phyloP scores from a whole-genome alignment of 2,888 invertebrate genomes.

The Leptinotarsa peninsularis region DNA sequence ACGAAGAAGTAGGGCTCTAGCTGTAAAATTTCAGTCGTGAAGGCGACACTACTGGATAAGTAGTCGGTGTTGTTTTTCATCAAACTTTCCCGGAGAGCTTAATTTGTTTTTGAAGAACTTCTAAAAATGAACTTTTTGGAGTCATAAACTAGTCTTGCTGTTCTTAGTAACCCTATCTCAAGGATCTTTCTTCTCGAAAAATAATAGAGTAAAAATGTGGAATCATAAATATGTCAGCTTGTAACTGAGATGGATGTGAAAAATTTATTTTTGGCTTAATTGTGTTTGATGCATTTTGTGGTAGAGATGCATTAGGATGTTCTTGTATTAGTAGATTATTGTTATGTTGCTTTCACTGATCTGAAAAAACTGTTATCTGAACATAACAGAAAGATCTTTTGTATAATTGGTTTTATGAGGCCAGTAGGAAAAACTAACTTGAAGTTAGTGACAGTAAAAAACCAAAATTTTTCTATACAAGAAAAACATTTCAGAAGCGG shows the following conservation, averaged over 20 bases:
- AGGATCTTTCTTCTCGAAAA: neutral
- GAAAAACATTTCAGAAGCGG: too few species aligned
- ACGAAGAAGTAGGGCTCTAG: slow-evolving; percentile 45
- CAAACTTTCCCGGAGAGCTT: slow-evolving; percentile 46
- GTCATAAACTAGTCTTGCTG: slow-evolving; percentile 27
- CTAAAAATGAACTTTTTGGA: slow-evolving; percentile 26
- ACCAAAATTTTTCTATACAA: too few species aligned
- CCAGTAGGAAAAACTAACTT: too few species aligned
- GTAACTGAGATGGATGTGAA: neutral
- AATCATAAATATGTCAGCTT: neutral
- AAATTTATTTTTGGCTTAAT: neutral
- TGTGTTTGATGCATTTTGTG: neutral
- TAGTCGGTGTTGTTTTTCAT: slow-evolving; percentile 47
- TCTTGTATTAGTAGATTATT: too few species aligned
- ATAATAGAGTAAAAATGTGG: neutral
- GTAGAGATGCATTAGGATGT: too few species aligned
- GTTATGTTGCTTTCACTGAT: too few species aligned
- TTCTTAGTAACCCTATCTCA: neutral
- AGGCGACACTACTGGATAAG: slow-evolving; percentile 42
- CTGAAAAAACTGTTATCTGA: too few species aligned
- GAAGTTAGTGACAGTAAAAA: too few species aligned
- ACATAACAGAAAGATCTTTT: too few species aligned
- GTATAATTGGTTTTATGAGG: too few species aligned
- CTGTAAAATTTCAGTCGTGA: slow-evolving; percentile 49
- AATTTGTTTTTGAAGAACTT: slow-evolving; percentile 50